Conservation (phyloP, 2,888 invertebrate genomes). For the Cancer borealis region DNA sequence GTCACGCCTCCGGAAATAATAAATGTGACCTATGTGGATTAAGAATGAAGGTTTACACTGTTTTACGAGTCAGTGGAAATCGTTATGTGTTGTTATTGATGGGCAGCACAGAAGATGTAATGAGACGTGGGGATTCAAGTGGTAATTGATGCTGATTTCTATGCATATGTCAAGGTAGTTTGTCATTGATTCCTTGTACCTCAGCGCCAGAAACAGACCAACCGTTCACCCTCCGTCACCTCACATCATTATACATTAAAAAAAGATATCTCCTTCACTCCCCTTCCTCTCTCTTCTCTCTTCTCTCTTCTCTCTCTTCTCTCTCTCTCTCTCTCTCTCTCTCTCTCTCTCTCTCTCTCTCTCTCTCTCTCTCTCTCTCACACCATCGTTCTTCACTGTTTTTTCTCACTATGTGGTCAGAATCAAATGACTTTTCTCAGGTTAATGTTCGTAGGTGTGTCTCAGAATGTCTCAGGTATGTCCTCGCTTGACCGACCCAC, state of each 20-base stretch:
- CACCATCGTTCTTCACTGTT: not conserved
- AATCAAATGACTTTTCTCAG: not conserved
- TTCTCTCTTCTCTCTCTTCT: not conserved
- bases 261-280: slow-evolving; percentile 17
- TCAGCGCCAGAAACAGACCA: not conserved
- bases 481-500: not conserved
- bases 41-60: too few species aligned
- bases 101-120: too few species aligned
- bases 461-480: not conserved
- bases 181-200: not conserved
- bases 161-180: not conserved
- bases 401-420: not conserved
- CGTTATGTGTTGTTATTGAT: too few species aligned
- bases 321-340: not conserved
- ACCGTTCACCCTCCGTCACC: not conserved
- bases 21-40: too few species aligned
- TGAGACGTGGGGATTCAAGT: too few species aligned
- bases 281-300: slow-evolving; percentile 25
- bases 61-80: too few species aligned
- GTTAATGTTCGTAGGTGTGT: not conserved
- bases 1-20: not conserved
- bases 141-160: not conserved
- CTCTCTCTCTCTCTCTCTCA: too few species aligned
- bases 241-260: not conserved
- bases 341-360: slow-evolving; percentile 20